Evolutionary conservation across 2,113 vertebrate species (phyloP).

Genomic region (Sander lucioperca): DNA sequence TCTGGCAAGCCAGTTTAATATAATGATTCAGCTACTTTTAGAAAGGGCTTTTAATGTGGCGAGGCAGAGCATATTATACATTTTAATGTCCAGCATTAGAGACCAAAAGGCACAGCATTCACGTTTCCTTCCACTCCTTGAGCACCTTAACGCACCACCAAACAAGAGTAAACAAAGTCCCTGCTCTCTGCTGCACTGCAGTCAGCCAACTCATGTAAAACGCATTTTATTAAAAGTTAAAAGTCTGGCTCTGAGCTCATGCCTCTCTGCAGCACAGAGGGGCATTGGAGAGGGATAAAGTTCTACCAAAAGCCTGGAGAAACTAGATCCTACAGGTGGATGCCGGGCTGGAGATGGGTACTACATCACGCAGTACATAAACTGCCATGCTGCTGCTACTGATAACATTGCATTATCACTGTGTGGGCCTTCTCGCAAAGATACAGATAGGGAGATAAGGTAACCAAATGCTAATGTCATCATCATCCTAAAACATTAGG

Average conservation of each 20-base stretch:
- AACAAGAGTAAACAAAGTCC: background rate
- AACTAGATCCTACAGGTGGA: constrained; percentile 16
- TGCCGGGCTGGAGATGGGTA: background rate
- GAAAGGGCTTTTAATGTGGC: too few relatives aligned
- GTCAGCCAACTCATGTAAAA: constrained; percentile 8
- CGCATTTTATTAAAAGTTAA: constrained; percentile 2
- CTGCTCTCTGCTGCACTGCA: constrained; percentile 9
- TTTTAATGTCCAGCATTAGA: background rate
- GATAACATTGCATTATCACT: too few relatives aligned
- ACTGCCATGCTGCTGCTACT: too few relatives aligned
- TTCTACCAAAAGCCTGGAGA: background rate
- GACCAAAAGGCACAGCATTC: background rate
- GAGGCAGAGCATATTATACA: background rate
- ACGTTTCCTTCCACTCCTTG: background rate
- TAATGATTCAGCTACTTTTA: background rate
- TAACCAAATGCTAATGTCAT: background rate
- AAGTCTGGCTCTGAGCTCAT: background rate
- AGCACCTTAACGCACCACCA: constrained; percentile 21
- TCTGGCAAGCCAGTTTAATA: background rate
- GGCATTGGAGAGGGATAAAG: background rate
- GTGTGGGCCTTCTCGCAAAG: background rate
- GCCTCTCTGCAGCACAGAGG: background rate
- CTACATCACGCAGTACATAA: background rate
- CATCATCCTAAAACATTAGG: background rate
- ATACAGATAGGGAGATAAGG: background rate